phyloP scores from a whole-genome alignment of 2,888 invertebrate species.

The Pegoplata infirma region DNA sequence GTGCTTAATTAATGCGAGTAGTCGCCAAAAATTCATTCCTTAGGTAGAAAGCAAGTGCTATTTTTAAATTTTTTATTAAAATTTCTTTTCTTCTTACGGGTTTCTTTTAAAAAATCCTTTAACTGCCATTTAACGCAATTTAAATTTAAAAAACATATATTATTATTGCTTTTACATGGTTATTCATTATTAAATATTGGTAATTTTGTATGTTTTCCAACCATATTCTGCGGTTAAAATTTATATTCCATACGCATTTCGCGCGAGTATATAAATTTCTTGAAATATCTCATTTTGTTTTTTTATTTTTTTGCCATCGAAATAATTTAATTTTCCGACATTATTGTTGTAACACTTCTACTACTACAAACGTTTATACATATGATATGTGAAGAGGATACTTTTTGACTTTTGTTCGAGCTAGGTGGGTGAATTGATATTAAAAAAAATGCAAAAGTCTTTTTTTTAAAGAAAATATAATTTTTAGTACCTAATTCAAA shows the following conservation, averaged over 20 bases:
- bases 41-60: no score
- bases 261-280: not conserved
- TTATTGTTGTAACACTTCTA: conserved; percentile 7
- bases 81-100: conserved; percentile 2
- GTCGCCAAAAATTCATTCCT: no score
- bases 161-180: conserved; percentile 8
- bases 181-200: conserved; percentile 13
- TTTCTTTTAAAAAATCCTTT: conserved; percentile 21
- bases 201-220: not conserved
- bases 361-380: not conserved
- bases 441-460: no score
- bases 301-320: no score
- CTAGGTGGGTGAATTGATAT: not conserved
- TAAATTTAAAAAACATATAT: conserved; percentile 18
- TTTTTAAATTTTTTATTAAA: no score
- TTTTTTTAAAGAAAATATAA: no score
- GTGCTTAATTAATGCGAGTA: no score
- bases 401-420: not conserved
- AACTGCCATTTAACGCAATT: conserved; percentile 32
- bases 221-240: not conserved
- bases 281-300: not conserved
- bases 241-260: not conserved
- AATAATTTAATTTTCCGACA: conserved; percentile 22
- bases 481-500: no score
- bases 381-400: not conserved